These are phyloP conservation scores for Chydorus sphaericus DNA, from an alignment of 2,888 invertebrate genomes.

Conservation along the genomic window DNA sequence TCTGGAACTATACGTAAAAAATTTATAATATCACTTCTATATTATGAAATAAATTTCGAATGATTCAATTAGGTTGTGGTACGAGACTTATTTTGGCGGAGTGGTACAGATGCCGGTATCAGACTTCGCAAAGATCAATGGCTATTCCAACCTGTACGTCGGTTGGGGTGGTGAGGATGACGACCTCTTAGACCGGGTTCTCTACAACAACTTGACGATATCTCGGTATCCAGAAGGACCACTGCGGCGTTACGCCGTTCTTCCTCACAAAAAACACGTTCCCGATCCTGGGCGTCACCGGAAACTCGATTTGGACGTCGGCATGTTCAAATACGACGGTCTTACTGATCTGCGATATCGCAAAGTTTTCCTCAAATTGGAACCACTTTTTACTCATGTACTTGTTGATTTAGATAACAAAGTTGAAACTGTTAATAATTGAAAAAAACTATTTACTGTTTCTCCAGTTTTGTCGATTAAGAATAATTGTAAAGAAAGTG, in stretches of 20 bases:
- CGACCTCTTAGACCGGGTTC: slow-evolving; percentile 62
- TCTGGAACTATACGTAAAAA: slow-evolving; percentile 20
- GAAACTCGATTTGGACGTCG: slow-evolving; percentile 67
- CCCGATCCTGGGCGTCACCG: slow-evolving; percentile 87
- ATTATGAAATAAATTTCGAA: too few relatives aligned
- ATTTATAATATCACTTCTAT: background rate
- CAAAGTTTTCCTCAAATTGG: slow-evolving; percentile 46
- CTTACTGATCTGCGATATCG: slow-evolving; percentile 69
- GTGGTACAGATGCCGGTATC: slow-evolving; percentile 77
- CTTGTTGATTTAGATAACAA: slow-evolving; percentile 52
- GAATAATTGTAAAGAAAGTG: too few relatives aligned
- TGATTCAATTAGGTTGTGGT: slow-evolving; percentile 59
- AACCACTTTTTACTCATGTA: slow-evolving; percentile 67
- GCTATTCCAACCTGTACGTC: slow-evolving; percentile 88
- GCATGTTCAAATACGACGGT: slow-evolving; percentile 70
- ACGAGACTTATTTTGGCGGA: slow-evolving; percentile 81
- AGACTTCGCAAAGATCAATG: slow-evolving; percentile 77
- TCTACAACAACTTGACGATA: slow-evolving; percentile 59
- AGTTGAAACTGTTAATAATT: too few relatives aligned
- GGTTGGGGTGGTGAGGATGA: slow-evolving; percentile 99
- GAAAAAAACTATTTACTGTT: too few relatives aligned
- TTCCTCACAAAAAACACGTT: slow-evolving; percentile 74
- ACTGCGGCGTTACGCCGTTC: slow-evolving; percentile 90
- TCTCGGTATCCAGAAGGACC: slow-evolving; percentile 80
- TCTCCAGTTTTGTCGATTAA: too few relatives aligned